Evolutionary conservation across 2,888 invertebrate genomes (phyloP).

Genomic region (Drosophila siamana): DNA sequence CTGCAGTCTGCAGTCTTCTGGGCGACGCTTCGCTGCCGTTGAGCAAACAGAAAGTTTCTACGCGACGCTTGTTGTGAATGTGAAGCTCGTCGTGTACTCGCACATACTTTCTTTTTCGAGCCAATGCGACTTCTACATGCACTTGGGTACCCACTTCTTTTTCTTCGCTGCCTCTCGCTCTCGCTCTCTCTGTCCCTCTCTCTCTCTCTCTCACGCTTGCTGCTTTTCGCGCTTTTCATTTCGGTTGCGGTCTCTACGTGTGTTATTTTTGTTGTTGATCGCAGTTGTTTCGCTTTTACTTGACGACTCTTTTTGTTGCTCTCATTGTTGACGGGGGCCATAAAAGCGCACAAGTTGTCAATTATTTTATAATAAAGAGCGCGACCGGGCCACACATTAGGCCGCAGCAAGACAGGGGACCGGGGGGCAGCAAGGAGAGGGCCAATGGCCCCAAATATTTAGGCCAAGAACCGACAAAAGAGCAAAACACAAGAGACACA

Average conservation of each 20-base stretch:
- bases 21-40: slow-evolving; percentile 11
- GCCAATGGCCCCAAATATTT: slow-evolving; percentile 61
- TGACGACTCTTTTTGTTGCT: slow-evolving; percentile 55
- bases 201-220: slow-evolving; percentile 20
- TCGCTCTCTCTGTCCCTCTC: neutral
- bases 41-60: slow-evolving; percentile 61
- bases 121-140: slow-evolving; percentile 59
- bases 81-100: slow-evolving; percentile 34
- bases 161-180: neutral
- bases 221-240: slow-evolving; percentile 60
- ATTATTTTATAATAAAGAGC: slow-evolving; percentile 75
- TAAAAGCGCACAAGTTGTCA: slow-evolving; percentile 72
- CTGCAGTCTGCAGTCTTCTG: slow-evolving; percentile 21
- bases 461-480: slow-evolving; percentile 72
- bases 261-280: slow-evolving; percentile 34
- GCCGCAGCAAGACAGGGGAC: no score
- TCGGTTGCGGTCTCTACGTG: slow-evolving; percentile 41
- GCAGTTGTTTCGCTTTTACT: slow-evolving; percentile 57
- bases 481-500: no score
- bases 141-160: slow-evolving; percentile 34
- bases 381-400: slow-evolving; percentile 37
- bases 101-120: slow-evolving; percentile 71
- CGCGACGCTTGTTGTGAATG: no score
- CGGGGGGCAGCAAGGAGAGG: slow-evolving; percentile 20
- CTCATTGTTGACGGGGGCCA: slow-evolving; percentile 62